Base-by-base conservation (phyloP, 92 coral and sea anemone genomes). In the Porites rus region DNA sequence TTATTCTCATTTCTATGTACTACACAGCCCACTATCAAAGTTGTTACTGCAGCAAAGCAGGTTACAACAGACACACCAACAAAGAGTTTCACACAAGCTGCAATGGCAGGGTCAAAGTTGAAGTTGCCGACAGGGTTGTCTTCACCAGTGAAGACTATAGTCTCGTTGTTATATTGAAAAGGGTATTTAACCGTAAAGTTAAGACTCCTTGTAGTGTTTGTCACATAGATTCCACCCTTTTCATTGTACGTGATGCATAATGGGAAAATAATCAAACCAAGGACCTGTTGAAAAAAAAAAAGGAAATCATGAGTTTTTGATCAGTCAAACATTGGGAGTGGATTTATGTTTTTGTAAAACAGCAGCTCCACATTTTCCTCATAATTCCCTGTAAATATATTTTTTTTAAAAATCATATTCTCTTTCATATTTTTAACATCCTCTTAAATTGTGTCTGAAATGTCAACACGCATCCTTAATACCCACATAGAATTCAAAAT, bases 151-250 rank as follows among this genome's bases (percentile, higher is more conserved):
- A 84, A 95, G 31, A 93, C 89, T 4, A 89, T 90, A 3, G 98
- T 95, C 16, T 71, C 21, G 79, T 95, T 95, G 66, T 90, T 89
- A 70, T 95, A 77, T 43, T 91, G 68, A 72, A 93, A 94, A n/a
- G 98, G 98, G 74, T 93, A 94, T 71, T 91, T 86, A 63, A 94
- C 90, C 0, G 93, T 93, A 64, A 93, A 93, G 87, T 94, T 94
- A 31, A 90, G 86, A 79, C 96, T 93, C 25, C 72, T 28, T 2
- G 20, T 62, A 6, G 74, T 74, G 72, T 84, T 83, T 51, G 54
- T 50, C 19, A 78, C 70, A 46, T 93, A 90, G 5, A 94, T 16
- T 3, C 89, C 92, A 31, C 88, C 98, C 81, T 75, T 93, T 65
- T 86, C 93, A 11, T 81, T 64, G 82, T 88, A 94, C 28, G 95